phyloP scores from a whole-genome alignment of 2,888 invertebrate genomes.

The Linnaemya tessellans region DNA sequence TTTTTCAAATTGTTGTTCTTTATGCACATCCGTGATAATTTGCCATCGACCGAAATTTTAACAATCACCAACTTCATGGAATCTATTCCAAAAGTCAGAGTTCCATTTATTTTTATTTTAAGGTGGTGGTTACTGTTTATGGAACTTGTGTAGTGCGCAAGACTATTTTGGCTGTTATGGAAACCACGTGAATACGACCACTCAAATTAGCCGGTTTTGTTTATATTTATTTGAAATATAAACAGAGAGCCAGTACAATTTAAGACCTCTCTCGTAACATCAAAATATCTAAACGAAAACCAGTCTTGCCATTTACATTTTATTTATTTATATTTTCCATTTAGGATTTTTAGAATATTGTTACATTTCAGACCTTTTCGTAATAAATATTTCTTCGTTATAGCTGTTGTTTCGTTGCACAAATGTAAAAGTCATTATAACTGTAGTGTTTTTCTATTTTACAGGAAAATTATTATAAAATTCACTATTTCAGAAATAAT shows the following conservation, averaged over 20 bases:
- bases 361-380: too few relatives aligned
- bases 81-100: slow-evolving; percentile 58
- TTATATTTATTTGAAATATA: slow-evolving; percentile 41
- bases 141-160: slow-evolving; percentile 38
- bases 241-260: slow-evolving; percentile 49
- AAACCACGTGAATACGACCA: slow-evolving; percentile 61
- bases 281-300: background rate
- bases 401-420: too few relatives aligned
- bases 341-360: too few relatives aligned
- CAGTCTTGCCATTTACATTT: too few relatives aligned
- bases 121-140: slow-evolving; percentile 56
- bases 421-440: too few relatives aligned
- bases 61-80: slow-evolving; percentile 46
- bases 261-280: background rate
- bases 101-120: slow-evolving; percentile 41
- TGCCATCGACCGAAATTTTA: slow-evolving; percentile 31
- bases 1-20: background rate
- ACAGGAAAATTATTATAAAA: too few relatives aligned
- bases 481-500: too few relatives aligned
- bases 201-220: slow-evolving; percentile 58
- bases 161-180: slow-evolving; percentile 17
- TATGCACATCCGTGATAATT: slow-evolving; percentile 42
- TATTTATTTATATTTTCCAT: too few relatives aligned
- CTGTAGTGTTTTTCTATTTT: too few relatives aligned
- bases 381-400: too few relatives aligned